Percentiles rank a stretch among this genome's conserved stretches.
These are phyloP conservation scores for Catalaphyllia jardinei DNA, from an alignment of 64 coral and sea anemone genomes.

Conservation along the genomic window DNA sequence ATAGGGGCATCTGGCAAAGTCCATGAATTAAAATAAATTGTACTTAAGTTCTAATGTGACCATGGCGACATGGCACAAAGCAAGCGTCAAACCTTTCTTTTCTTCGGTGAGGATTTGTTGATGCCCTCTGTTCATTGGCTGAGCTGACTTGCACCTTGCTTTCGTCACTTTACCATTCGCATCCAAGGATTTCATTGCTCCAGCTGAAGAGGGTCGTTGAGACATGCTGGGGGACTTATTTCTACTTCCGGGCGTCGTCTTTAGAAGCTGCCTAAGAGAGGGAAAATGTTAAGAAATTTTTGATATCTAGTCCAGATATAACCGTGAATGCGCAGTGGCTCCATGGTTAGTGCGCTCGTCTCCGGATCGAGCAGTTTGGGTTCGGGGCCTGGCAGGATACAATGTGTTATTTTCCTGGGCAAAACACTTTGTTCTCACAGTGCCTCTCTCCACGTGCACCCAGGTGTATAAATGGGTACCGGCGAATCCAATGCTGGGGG, in stretches of 20 bases:
- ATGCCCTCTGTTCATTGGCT: conserved; percentile 7
- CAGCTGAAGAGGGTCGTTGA: conserved; percentile 54
- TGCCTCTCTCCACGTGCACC: too few species aligned
- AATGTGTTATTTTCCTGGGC: too few species aligned
- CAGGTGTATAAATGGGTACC: too few species aligned
- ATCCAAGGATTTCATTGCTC: conserved; percentile 25
- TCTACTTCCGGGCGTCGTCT: conserved; percentile 25
- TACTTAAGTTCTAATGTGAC: neutral
- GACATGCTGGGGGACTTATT: conserved; percentile 26
- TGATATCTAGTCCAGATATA: neutral
- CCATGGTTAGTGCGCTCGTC: too few species aligned
- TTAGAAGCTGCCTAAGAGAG: conserved; percentile 46
- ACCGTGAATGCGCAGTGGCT: too few species aligned
- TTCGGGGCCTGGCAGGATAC: too few species aligned
- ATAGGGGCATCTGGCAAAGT: neutral
- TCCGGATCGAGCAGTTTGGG: too few species aligned
- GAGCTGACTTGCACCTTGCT: conserved; percentile 62
- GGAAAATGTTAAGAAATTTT: neutral
- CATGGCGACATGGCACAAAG: too few species aligned
- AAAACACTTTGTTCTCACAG: too few species aligned
- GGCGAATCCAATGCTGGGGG: too few species aligned
- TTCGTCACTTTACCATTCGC: conserved; percentile 13
- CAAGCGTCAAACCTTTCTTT: conserved; percentile 43
- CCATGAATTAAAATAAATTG: neutral
- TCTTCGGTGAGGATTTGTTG: neutral